Conservation (phyloP, 2,797 vertebrate species). For the Momotus momota region DNA sequence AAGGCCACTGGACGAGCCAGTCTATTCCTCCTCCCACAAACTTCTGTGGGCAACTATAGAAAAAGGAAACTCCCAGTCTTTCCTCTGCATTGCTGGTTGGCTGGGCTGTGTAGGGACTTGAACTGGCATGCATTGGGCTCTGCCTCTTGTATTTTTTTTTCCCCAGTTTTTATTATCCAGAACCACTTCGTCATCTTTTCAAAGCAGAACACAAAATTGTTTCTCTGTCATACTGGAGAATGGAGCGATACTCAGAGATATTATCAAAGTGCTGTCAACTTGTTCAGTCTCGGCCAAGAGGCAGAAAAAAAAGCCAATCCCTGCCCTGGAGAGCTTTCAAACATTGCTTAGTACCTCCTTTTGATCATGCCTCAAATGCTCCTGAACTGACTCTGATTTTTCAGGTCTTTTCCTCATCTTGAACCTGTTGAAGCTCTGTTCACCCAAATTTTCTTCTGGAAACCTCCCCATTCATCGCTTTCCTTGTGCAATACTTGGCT, state of each 20-base stretch:
- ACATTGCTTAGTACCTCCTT: neutral
- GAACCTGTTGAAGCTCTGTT: neutral
- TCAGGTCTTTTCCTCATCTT: neutral
- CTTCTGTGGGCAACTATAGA: neutral
- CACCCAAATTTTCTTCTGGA: neutral
- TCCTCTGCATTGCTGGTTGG: neutral
- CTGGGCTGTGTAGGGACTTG: neutral
- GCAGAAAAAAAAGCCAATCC: neutral
- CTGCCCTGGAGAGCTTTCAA: conserved; percentile 1
- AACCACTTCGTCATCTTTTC: neutral
- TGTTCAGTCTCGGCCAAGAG: neutral
- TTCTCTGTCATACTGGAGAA: neutral
- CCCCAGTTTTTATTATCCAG: neutral
- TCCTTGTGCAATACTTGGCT: neutral
- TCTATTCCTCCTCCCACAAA: conserved; percentile 43
- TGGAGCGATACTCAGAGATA: neutral
- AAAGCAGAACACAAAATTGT: neutral
- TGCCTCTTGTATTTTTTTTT: neutral
- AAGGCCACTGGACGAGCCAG: conserved; percentile 15
- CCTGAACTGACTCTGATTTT: neutral
- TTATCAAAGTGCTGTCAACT: neutral
- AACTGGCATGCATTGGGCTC: neutral
- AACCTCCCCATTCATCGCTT: neutral
- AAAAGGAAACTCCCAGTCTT: conserved; percentile 10
- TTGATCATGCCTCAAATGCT: neutral